Base-by-base conservation (phyloP, 1,140 invertebrate genomes). In the Macrobrachium rosenbergii region DNA sequence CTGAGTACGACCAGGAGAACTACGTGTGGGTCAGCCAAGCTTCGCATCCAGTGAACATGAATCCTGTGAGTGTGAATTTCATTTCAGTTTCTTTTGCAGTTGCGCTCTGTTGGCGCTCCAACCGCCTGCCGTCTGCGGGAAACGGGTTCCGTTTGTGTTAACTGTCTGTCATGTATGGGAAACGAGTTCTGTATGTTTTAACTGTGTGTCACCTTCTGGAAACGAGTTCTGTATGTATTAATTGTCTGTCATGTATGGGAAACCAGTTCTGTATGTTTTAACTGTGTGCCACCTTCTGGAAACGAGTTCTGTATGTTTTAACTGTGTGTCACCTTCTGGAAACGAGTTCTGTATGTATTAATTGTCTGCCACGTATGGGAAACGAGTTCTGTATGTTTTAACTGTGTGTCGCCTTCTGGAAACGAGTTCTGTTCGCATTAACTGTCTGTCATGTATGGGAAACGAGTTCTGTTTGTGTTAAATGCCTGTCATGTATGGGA, bases 21-120 rank as follows among this genome's bases (percentile, higher is more conserved):
- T 91, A 92, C 64, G 91, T 93, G 10, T 93, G 92, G 92, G 91
- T 93, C 19, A 92, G 92, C 23, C 92, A 93, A 82, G 91, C 92
- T 6, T 69, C 78, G 12, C 59, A 80, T 43, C 16, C 14, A 52
- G 79, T 45, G 67, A 37, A 75, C 59, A 84, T 77, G 64, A 45
- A 2, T 23, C 5, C 76, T 3, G 88, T 89, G 69, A 88, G 75
- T 67, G 0, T 16, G 43, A 12, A 6, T 63, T 59, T 81, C 43
- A 28, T 17, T 60, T 58, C 14, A 11, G 12, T 19, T 58, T 17
- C 10, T n/a, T 58, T 58, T 52, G 2, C 21, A 2, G 28, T 37
- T 37, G 1, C 28, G 3, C 3, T 37, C 28, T 37, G 28, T 37
- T 37, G 3, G 3, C 28, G 28, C 28, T 37, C 28, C 28, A 1